phyloP scores from a whole-genome alignment of 2,888 invertebrate genomes.

The Diaphora mendica region DNA sequence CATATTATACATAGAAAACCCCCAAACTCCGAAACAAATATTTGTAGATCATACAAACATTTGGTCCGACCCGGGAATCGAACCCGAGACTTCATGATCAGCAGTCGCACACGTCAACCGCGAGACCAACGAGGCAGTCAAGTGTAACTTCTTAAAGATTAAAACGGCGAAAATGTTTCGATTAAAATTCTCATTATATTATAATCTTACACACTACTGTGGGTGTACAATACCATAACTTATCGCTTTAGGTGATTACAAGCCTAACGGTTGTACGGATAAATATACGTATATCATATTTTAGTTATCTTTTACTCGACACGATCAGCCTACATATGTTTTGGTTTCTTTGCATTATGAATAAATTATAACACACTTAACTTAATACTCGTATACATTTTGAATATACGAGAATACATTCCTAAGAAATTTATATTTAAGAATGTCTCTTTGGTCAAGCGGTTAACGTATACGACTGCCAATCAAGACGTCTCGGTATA shows the following conservation, averaged over 20 bases:
- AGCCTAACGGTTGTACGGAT: slow-evolving; percentile 5
- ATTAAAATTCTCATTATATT: background rate
- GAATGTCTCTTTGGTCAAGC: no score
- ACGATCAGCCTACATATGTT: background rate
- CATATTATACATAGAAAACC: no score
- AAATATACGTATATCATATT: slow-evolving; percentile 6
- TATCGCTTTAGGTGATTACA: slow-evolving; percentile 13
- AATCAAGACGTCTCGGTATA: no score
- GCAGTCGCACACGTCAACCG: no score
- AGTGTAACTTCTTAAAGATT: background rate
- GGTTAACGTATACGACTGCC: no score
- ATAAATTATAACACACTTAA: background rate
- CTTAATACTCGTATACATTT: background rate
- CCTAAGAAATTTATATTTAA: no score
- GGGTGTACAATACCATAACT: slow-evolving; percentile 8
- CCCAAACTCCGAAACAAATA: no score
- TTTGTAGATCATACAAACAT: no score
- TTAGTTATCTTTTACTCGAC: background rate
- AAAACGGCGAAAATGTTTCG: background rate
- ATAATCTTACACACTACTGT: background rate
- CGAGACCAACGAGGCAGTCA: no score
- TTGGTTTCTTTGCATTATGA: background rate
- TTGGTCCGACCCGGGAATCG: no score
- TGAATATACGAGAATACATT: background rate
- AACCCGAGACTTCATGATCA: no score